These are phyloP conservation scores for Gallinago paraguaiae DNA, from an alignment of 2,113 vertebrate genomes.

Conservation along the genomic window DNA sequence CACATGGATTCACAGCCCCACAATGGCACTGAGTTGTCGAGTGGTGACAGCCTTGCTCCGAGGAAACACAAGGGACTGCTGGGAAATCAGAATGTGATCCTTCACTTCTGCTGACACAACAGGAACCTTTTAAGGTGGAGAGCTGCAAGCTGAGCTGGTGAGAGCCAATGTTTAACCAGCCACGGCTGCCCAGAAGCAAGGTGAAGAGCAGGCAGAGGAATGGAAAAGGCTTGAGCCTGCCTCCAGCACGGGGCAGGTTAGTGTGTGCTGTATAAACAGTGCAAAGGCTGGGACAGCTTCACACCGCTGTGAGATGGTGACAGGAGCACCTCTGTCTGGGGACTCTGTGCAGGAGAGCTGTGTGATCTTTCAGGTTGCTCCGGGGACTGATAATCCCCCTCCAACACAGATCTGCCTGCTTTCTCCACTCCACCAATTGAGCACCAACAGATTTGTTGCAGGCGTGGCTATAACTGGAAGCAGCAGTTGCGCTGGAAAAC, in stretches of 20 bases:
- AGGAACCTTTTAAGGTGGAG: not conserved
- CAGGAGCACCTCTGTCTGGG: not conserved
- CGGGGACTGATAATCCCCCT: not conserved
- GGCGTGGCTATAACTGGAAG: constrained; percentile 27
- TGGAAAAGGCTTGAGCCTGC: constrained; percentile 25
- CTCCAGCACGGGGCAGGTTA: not conserved
- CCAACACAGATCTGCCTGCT: not conserved
- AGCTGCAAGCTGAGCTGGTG: not conserved
- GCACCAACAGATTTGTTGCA: not conserved
- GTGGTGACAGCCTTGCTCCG: not conserved
- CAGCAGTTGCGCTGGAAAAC: not conserved
- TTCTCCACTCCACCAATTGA: not conserved
- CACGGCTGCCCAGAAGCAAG: not conserved
- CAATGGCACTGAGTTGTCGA: rapidly evolving
- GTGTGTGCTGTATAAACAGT: not conserved
- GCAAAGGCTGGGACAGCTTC: not conserved
- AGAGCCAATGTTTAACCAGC: not conserved
- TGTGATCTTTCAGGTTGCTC: not conserved
- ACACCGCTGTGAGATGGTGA: not conserved
- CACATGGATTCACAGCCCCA: not conserved
- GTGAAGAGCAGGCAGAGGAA: not conserved
- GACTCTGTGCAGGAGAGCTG: not conserved
- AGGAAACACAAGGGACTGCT: not conserved
- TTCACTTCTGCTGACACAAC: not conserved
- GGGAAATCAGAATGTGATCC: rapidly evolving